phyloP scores from a whole-genome alignment of 2,113 vertebrate genomes.

The Procavia capensis region DNA sequence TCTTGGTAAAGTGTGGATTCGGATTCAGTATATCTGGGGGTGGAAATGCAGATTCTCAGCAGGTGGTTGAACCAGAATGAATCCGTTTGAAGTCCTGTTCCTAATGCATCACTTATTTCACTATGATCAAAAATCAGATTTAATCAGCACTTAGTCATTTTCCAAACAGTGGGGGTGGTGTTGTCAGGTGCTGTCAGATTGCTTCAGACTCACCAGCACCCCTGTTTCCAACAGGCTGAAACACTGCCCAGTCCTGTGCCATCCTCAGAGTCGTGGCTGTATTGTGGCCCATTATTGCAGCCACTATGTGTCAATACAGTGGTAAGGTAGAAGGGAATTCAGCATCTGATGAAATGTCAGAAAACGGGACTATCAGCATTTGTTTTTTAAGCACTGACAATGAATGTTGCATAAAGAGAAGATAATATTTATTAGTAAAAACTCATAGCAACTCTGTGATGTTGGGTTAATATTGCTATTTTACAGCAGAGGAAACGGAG shows the following conservation, averaged over 20 bases:
- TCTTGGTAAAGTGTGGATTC: too few relatives aligned
- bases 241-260: too few relatives aligned
- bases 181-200: too few relatives aligned
- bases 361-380: neutral
- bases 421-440: slow-evolving; percentile 1
- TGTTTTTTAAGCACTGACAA: neutral
- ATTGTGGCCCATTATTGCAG: too few relatives aligned
- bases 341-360: slow-evolving; percentile 29
- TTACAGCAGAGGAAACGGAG: neutral
- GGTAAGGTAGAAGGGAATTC: slow-evolving; percentile 65
- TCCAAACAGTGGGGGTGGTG: slow-evolving; percentile 25
- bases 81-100: neutral
- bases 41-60: too few relatives aligned
- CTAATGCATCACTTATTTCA: slow-evolving; percentile 67
- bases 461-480: neutral
- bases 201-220: too few relatives aligned
- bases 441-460: neutral
- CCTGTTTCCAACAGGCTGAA: too few relatives aligned
- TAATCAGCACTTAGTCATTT: slow-evolving; percentile 75
- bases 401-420: neutral
- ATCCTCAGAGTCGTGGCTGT: too few relatives aligned
- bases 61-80: too few relatives aligned
- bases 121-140: slow-evolving; percentile 58
- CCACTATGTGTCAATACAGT: too few relatives aligned
- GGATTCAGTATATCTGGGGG: too few relatives aligned